A percentile compares a stretch with the other conserved stretches of the same genome.
Evolutionary conservation across 1,140 invertebrate genomes (phyloP).

Genomic region (Antheraea mylitta): DNA sequence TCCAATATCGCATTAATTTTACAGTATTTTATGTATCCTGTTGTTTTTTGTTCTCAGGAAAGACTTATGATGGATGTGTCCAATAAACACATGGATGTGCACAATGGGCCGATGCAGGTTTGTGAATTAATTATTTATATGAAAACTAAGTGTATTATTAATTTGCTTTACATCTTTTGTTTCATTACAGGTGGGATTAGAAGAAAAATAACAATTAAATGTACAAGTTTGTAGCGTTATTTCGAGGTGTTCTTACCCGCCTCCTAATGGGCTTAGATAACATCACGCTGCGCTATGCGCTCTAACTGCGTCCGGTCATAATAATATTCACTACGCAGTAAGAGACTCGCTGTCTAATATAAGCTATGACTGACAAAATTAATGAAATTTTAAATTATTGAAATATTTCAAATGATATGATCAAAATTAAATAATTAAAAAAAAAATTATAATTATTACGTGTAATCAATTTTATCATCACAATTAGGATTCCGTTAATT

Average conservation of each 20-base stretch:
- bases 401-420: not conserved
- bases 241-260: slow-evolving; percentile 32
- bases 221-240: slow-evolving; percentile 32
- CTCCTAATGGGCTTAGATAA: slow-evolving; percentile 30
- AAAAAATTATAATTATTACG: not conserved
- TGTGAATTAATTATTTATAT: slow-evolving; percentile 11
- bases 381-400: slow-evolving; percentile 4
- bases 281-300: slow-evolving; percentile 22
- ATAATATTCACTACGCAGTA: not conserved
- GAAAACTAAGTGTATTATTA: not conserved
- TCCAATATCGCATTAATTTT: too few species aligned
- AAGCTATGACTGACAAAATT: not conserved
- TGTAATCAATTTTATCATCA: too few species aligned
- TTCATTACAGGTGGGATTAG: slow-evolving; percentile 41
- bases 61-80: slow-evolving; percentile 51
- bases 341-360: not conserved
- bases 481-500: too few species aligned
- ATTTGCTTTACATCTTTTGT: slow-evolving; percentile 1
- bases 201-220: slow-evolving; percentile 57
- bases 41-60: slow-evolving; percentile 42
- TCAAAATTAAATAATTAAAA: not conserved
- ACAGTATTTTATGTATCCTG: not conserved
- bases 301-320: not conserved
- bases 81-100: slow-evolving; percentile 44
- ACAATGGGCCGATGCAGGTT: slow-evolving; percentile 63